Evolutionary conservation across 2,113 vertebrate species (phyloP).

Genomic region (Prolemur simus): DNA sequence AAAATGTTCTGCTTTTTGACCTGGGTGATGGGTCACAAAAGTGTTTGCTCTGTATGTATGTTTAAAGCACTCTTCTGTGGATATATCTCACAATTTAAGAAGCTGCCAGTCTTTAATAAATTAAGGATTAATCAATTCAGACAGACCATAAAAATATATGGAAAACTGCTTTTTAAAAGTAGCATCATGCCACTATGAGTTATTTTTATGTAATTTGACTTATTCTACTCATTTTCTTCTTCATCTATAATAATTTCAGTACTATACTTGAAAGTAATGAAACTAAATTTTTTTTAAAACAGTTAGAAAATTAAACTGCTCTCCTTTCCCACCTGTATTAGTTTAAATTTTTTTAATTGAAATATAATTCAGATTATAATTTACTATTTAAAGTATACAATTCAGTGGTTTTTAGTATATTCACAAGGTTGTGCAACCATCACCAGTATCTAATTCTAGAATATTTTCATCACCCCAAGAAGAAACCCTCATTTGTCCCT

Average conservation of each 20-base stretch:
- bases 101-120: background rate
- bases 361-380: background rate
- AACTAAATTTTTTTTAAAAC: background rate
- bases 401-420: background rate
- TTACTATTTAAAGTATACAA: background rate
- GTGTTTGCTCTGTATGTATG: background rate
- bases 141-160: background rate
- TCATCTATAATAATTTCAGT: constrained; percentile 36
- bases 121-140: constrained; percentile 18
- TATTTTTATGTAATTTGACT: constrained; percentile 32
- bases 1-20: constrained; percentile 9
- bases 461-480: background rate
- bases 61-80: background rate
- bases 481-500: background rate
- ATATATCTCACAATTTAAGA: constrained; percentile 2
- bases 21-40: background rate
- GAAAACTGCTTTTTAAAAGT: constrained; percentile 2
- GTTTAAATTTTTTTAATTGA: background rate
- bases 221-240: background rate
- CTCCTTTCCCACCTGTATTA: background rate
- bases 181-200: background rate
- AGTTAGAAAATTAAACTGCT: constrained; percentile 2
- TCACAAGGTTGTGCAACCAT: background rate
- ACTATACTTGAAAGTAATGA: constrained; percentile 16
- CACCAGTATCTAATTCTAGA: background rate